Evolutionary conservation across 2,888 invertebrate genomes (phyloP), one percentile per base, ranked within the genome.

Genomic region (Nomada hirtipes): DNA sequence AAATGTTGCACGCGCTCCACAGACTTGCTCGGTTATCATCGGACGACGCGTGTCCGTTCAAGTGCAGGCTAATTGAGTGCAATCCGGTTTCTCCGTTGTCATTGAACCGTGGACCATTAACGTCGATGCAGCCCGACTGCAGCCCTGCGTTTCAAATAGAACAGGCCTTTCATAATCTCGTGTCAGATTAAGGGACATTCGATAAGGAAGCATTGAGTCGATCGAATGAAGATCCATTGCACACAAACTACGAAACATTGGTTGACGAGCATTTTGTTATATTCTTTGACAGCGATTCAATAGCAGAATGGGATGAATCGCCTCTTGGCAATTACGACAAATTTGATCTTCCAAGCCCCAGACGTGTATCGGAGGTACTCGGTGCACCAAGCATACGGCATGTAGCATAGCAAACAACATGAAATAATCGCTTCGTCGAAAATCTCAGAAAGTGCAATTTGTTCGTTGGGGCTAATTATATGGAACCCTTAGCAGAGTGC

Each of bases 1-100:
- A 86, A 83, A 60, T 61, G 74, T 23, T 61, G 68, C 79, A 55
- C 76, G 80, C 59, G 63, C 53, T 42, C 59, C 4, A 20, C 44
- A 42, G 76, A 59, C 59, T 61, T 69, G 69, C 20, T 52, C 52
- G 61, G 26, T 60, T 20, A 20, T 23, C 26, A 74, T 84, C 85
- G 55, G 20, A 18, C 57, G 73, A 65, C 42, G 15, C 70, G 65
- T 72, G 76, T 69, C 68, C 70, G 52, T 52, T 68, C 75, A 70
- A 79, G 75, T 57, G 55, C 61, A 42, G 20, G 20, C 65, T 57
- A 71, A 78, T 70, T 47, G 70, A 26, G 10, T 23, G 59, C 23
- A 23, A 44, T 64, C 61, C 47, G 20, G 23, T 53, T 63, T 10
- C 20, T 10, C 23, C n/a, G 42, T 36, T 23, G 18, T 26, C 47